Evolutionary conservation across 1,140 invertebrate species (phyloP).

Genomic region (Drosophila malerkotliana): DNA sequence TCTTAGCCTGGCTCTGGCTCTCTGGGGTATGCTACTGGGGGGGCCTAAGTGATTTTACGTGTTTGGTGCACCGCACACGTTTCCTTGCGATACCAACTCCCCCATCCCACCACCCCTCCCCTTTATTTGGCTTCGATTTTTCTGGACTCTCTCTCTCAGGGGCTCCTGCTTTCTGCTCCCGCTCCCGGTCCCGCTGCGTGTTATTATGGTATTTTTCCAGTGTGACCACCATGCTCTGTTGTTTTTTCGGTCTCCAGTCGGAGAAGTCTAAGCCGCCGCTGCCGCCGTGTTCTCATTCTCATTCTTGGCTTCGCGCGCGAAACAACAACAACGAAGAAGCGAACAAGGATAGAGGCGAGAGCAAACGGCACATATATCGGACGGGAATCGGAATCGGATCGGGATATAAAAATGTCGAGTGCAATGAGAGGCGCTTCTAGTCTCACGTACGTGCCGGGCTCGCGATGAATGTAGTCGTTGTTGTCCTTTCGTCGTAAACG

Average conservation of each 20-base stretch:
- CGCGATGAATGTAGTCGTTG: conserved; percentile 76
- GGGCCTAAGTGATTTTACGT: conserved; percentile 82
- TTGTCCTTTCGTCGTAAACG: conserved; percentile 44
- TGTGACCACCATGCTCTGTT: conserved; percentile 64
- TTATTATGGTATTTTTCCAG: conserved; percentile 58
- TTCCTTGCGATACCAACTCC: conserved; percentile 19
- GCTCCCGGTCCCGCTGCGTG: conserved; percentile 31
- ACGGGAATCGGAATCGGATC: conserved; percentile 61
- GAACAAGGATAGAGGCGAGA: conserved; percentile 36
- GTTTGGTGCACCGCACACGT: conserved; percentile 79
- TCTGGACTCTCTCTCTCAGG: conserved; percentile 44
- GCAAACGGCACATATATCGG: conserved; percentile 29
- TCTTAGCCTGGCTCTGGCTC: conserved; percentile 10
- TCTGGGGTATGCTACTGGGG: conserved; percentile 38
- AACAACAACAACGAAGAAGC: conserved; percentile 57
- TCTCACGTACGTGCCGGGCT: conserved; percentile 83
- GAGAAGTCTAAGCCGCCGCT: conserved; percentile 40
- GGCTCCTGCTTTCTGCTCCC: conserved; percentile 13
- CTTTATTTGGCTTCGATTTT: conserved; percentile 54
- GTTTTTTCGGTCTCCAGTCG: conserved; percentile 65
- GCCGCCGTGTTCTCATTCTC: conserved; percentile 68
- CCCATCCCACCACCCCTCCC: conserved; percentile 11
- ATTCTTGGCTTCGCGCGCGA: conserved; percentile 76
- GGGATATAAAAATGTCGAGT: conserved; percentile 84
- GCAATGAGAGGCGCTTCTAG: conserved; percentile 78